Evolutionary conservation across 2,113 vertebrate genomes (phyloP).

Genomic region (Acanthochromis polyacanthus): DNA sequence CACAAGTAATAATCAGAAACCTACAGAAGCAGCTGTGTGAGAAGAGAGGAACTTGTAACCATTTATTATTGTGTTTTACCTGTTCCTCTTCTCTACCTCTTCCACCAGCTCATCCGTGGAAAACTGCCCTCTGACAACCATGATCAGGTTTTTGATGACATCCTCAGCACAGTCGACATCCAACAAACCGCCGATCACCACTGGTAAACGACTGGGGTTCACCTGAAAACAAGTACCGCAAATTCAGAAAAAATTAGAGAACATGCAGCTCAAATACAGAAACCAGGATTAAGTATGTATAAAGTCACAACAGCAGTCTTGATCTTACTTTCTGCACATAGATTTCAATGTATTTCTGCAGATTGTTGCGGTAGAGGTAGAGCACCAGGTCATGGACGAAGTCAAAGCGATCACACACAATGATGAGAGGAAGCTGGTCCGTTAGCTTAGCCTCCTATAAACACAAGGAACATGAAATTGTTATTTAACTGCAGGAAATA

Average conservation of each 20-base stretch:
- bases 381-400: constrained; percentile 95
- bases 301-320: not conserved
- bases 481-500: not conserved
- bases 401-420: constrained; percentile 94
- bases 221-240: constrained; percentile 81
- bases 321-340: constrained; percentile 92
- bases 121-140: constrained; percentile 93
- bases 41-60: not conserved
- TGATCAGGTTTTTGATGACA: constrained; percentile 94
- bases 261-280: not conserved
- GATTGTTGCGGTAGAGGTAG: constrained; percentile 92
- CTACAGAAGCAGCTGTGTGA: too few species aligned
- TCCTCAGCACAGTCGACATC: constrained; percentile 96
- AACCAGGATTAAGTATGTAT: not conserved
- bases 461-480: constrained; percentile 13
- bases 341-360: constrained; percentile 98
- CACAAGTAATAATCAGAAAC: not conserved
- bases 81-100: constrained; percentile 95
- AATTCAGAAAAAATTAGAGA: not conserved
- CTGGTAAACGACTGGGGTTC: constrained; percentile 93
- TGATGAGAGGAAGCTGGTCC: constrained; percentile 95
- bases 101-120: constrained; percentile 94
- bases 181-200: constrained; percentile 93
- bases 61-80: constrained; percentile 75
- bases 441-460: constrained; percentile 93